phyloP scores from a whole-genome alignment of 2,113 vertebrate genomes.

The Melanerpes aurifrons region DNA sequence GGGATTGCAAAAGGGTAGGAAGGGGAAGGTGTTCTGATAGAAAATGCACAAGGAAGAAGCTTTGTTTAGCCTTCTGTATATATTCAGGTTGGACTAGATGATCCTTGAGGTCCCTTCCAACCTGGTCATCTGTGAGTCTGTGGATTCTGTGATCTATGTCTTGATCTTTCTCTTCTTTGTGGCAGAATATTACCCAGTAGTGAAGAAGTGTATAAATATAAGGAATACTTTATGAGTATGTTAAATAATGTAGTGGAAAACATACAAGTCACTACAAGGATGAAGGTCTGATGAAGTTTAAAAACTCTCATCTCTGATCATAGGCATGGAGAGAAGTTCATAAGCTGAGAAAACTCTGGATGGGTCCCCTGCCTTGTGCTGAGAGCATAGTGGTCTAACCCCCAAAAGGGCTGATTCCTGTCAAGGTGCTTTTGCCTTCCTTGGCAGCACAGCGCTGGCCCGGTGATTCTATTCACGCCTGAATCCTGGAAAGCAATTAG shows the following conservation, averaged over 20 bases:
- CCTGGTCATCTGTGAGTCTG: too few relatives aligned
- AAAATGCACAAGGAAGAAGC: neutral
- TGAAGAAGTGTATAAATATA: neutral
- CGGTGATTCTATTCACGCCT: neutral
- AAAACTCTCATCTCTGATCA: neutral
- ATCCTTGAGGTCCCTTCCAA: too few relatives aligned
- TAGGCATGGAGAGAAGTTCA: neutral
- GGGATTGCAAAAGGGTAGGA: neutral
- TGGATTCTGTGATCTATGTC: neutral
- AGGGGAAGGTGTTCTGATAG: neutral
- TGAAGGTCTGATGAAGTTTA: neutral
- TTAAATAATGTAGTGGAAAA: neutral
- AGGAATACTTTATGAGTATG: neutral
- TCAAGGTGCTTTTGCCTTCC: neutral
- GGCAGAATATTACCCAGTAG: neutral
- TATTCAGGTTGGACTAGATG: neutral
- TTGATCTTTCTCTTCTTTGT: neutral
- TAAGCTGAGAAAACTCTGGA: neutral
- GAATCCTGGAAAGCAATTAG: neutral
- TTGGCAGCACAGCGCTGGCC: neutral
- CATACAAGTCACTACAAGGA: neutral
- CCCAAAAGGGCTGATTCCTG: neutral
- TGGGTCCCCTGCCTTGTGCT: neutral
- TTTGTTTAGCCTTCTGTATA: neutral
- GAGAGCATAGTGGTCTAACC: neutral